These are phyloP conservation scores for Epinephelus coioides DNA, from an alignment of 2,797 vertebrate genomes.

Conservation along the genomic window DNA sequence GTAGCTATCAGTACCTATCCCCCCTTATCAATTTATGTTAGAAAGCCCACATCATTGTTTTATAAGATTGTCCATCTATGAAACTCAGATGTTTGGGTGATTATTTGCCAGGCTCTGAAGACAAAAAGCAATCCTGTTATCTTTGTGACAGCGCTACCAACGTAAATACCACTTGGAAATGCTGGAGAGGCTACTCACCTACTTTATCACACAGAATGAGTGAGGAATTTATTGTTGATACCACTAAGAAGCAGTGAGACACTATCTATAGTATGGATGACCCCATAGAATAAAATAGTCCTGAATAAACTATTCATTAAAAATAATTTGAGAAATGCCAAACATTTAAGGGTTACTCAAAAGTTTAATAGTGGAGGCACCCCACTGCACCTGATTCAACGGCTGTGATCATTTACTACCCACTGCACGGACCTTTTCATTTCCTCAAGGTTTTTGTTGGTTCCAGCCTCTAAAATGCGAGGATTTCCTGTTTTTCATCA, in stretches of 20 bases:
- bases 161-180: no score
- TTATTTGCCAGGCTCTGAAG: no score
- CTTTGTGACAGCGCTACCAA: no score
- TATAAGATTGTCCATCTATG: no score
- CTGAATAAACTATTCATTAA: background rate
- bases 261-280: no score
- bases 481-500: background rate
- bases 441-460: background rate
- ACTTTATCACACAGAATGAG: background rate
- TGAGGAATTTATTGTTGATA: background rate
- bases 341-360: background rate
- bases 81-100: no score
- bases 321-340: background rate
- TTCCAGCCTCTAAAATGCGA: background rate
- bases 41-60: no score
- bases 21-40: no score
- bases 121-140: no score
- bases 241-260: background rate
- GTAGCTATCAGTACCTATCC: no score
- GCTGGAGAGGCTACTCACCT: no score
- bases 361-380: no score
- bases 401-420: background rate
- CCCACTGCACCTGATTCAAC: background rate
- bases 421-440: background rate
- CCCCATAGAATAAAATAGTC: background rate